phyloP scores from a whole-genome alignment of 2,888 invertebrate species.

The Timandra comae region DNA sequence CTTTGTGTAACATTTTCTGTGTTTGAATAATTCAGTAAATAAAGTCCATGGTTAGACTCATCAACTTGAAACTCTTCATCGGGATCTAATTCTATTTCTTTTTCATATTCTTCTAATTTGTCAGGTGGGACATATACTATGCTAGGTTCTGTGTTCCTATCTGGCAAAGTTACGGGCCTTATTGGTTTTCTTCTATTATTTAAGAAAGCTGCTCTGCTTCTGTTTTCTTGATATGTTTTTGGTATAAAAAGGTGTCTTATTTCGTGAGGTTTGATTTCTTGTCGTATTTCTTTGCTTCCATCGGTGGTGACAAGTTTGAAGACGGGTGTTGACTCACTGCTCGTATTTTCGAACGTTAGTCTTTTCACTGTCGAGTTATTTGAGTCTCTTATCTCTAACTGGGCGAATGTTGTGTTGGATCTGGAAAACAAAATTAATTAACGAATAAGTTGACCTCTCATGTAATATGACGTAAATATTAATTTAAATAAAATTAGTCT shows the following conservation, averaged over 20 bases:
- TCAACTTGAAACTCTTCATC: slow-evolving; percentile 75
- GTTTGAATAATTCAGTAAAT: slow-evolving; percentile 69
- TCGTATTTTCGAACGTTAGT: slow-evolving; percentile 60
- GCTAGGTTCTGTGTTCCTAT: slow-evolving; percentile 48
- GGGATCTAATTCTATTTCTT: slow-evolving; percentile 65
- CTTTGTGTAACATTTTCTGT: slow-evolving; percentile 57
- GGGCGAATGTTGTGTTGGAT: slow-evolving; percentile 64
- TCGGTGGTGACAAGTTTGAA: slow-evolving; percentile 57
- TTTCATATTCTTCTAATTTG: slow-evolving; percentile 61
- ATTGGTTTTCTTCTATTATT: slow-evolving; percentile 52
- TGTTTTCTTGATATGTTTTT: slow-evolving; percentile 54
- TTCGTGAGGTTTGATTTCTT: slow-evolving; percentile 66
- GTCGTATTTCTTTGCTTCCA: slow-evolving; percentile 53
- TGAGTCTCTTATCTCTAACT: slow-evolving; percentile 60
- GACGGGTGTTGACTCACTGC: slow-evolving; percentile 48
- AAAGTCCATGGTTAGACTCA: slow-evolving; percentile 71
- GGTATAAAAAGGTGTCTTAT: slow-evolving; percentile 63
- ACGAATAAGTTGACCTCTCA: too few species aligned
- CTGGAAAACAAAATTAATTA: slow-evolving; percentile 45
- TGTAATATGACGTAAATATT: too few species aligned
- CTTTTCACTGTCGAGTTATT: slow-evolving; percentile 60
- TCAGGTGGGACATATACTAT: slow-evolving; percentile 67
- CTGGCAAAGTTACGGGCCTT: slow-evolving; percentile 36
- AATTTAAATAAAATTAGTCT: too few species aligned
- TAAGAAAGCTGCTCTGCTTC: slow-evolving; percentile 58